Evolutionary conservation across 2,113 vertebrate genomes (phyloP).

Genomic region (Melierax canorus): DNA sequence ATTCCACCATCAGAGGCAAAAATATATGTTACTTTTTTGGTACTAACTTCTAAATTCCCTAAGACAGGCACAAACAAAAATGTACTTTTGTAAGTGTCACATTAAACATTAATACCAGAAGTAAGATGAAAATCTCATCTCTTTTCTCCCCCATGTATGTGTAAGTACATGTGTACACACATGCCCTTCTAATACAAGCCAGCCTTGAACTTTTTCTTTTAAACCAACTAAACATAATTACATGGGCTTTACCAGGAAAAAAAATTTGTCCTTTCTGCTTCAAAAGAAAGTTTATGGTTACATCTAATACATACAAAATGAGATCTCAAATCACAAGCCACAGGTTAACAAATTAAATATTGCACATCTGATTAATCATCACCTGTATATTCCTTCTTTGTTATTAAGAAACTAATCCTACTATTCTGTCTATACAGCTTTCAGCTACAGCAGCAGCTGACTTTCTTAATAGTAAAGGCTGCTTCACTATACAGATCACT

Average conservation of each 20-base stretch:
- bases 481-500: too few relatives aligned
- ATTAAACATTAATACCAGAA: background rate
- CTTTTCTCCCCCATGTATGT: background rate
- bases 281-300: background rate
- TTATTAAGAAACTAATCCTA: constrained; percentile 10
- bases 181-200: background rate
- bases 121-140: background rate
- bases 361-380: background rate
- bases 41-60: background rate
- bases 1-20: background rate
- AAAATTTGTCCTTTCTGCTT: background rate
- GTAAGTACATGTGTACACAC: background rate
- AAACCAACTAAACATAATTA: background rate
- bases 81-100: background rate
- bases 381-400: background rate
- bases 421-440: background rate
- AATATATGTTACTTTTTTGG: background rate
- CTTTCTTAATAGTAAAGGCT: background rate
- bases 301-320: background rate
- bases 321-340: background rate
- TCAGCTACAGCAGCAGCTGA: background rate
- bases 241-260: background rate
- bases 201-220: background rate
- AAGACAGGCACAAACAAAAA: background rate
- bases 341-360: background rate